Conservation (phyloP, 2,888 invertebrate genomes). For the Xestia ashworthii region DNA sequence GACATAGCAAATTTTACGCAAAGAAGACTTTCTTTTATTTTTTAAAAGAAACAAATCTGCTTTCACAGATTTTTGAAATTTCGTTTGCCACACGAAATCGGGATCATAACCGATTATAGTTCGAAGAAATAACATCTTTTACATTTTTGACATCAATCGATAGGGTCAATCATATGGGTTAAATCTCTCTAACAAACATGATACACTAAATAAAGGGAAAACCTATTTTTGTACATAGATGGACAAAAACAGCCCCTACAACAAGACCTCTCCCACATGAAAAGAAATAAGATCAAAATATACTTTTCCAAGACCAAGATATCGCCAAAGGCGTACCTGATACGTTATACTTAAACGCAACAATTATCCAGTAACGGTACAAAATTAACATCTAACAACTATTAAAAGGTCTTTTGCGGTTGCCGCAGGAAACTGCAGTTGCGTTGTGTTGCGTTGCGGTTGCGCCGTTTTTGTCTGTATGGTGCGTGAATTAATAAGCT, state of each 20-base stretch:
- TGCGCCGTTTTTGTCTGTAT: constrained; percentile 78
- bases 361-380: constrained; percentile 77
- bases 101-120: no score
- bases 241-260: background rate
- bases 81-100: no score
- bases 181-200: no score
- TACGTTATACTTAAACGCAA: constrained; percentile 63
- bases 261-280: background rate
- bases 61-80: no score
- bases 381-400: constrained; percentile 81
- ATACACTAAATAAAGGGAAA: no score
- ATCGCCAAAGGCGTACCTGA: constrained; percentile 60
- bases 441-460: constrained; percentile 84
- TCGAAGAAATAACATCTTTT: no score
- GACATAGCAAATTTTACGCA: no score
- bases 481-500: constrained; percentile 72
- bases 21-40: no score
- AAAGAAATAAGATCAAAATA: constrained; percentile 44
- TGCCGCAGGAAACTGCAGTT: constrained; percentile 84
- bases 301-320: constrained; percentile 31
- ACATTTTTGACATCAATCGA: no score
- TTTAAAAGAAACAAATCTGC: no score
- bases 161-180: no score
- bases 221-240: no score
- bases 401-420: constrained; percentile 88